A percentile compares a stretch with the other conserved stretches of the same genome.
phyloP scores from a whole-genome alignment of 2,888 invertebrate species.

The Hetaerina titia region DNA sequence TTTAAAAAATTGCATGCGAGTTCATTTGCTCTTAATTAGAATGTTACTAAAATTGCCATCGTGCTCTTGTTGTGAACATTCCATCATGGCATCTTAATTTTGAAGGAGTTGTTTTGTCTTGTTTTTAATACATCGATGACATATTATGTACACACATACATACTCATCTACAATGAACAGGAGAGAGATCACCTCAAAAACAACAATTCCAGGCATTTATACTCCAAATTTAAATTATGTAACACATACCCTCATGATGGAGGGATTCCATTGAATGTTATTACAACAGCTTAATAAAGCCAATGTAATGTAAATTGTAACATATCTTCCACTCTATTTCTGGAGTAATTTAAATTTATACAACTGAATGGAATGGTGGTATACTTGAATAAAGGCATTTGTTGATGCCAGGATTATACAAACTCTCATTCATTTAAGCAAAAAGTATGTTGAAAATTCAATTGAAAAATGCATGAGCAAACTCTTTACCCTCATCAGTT shows the following conservation, averaged over 20 bases:
- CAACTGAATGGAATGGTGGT: not conserved
- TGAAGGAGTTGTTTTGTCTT: not conserved
- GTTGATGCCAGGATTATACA: constrained; percentile 11
- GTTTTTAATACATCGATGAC: not conserved
- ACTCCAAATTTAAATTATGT: not conserved
- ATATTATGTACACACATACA: not conserved
- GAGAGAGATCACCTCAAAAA: not conserved
- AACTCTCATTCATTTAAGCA: not conserved
- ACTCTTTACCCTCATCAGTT: too few species aligned
- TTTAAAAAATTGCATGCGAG: not conserved
- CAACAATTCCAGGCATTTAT: not conserved
- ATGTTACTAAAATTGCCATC: not conserved
- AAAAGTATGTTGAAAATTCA: not conserved
- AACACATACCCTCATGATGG: not conserved
- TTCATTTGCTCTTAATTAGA: not conserved
- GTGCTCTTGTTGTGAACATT: not conserved
- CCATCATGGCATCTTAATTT: not conserved
- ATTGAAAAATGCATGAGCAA: not conserved
- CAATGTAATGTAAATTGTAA: constrained; percentile 12
- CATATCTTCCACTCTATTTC: constrained; percentile 52
- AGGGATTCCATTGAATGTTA: constrained; percentile 9
- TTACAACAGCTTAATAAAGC: constrained; percentile 31
- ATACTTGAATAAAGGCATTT: constrained; percentile 20
- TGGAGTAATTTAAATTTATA: constrained; percentile 50
- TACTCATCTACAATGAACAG: not conserved